Base-by-base conservation (phyloP, 2,113 vertebrate species). In the Gobio gobio region DNA sequence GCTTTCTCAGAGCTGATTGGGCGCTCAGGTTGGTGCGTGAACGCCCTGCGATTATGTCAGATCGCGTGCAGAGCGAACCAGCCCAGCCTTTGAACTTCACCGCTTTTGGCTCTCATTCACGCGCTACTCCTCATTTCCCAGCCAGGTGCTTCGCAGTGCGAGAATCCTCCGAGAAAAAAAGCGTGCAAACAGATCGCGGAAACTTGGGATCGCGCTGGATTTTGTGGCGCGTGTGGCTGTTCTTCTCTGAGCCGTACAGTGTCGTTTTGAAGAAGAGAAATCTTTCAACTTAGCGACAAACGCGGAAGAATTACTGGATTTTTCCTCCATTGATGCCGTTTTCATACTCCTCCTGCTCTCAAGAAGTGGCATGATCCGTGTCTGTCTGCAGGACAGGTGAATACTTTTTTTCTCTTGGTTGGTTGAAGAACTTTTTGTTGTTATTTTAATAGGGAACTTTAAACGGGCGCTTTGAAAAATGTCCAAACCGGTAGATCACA, bases 401-500 rank as follows among this genome's bases (percentile, higher is more conserved):
- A 94, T 87, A 84, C 56, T 43, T 82, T 79, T 47, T 89, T 89
- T 89, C 78, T 85, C 89, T 90, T 83, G 85, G 82, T 82, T 87
- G 70, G 58, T 86, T 61, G 87, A 81, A 90, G 61, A 95, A 94
- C 92, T 92, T 93, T 90, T 88, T 88, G 86, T 90, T 86, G 83
- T 84, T 88, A 56, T 88, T 87, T 84, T 84, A 76, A 87, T 64
- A 83, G 86, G 89, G 83, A 91, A 87, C 88, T 18, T 18, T 90
- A 88, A 90, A 89, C 85, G 83, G 63, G 33, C 29, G 82, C 85
- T 85, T 85, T 86, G 80, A 92, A 91, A 56, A 76, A 99, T 99
- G 98, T 99, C 98, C 91, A 99, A 99, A 93, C 98, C 98, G 49
- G 97, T 95, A 87, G 98, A 99, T 94, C 98, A 99, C 91, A 99